Conservation (phyloP, 2,888 invertebrate genomes). For the Nebria salina region DNA sequence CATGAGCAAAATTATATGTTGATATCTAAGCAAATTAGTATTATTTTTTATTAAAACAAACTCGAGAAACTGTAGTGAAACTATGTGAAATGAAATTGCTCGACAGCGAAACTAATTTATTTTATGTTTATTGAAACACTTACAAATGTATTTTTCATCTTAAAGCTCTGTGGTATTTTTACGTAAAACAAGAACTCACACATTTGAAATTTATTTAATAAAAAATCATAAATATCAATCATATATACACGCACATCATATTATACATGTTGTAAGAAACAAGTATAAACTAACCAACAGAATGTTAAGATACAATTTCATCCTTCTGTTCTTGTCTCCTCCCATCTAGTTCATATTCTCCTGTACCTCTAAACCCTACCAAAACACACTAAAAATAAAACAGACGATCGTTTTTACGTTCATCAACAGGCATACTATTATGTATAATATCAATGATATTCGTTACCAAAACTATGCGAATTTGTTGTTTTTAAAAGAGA, state of each 20-base stretch:
- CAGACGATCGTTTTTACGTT: constrained; percentile 6
- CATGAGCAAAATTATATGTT: neutral
- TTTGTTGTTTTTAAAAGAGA: constrained; percentile 25
- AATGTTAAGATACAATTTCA: neutral
- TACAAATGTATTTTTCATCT: too few species aligned
- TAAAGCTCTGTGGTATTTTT: too few species aligned
- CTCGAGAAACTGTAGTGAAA: too few species aligned
- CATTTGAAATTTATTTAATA: neutral
- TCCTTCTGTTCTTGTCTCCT: neutral
- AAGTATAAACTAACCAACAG: neutral
- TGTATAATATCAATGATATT: constrained; percentile 32
- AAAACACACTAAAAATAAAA: neutral
- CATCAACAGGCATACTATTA: constrained; percentile 39
- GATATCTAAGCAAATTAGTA: too few species aligned
- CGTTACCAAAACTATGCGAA: constrained; percentile 1
- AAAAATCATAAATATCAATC: neutral
- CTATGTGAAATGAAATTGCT: too few species aligned
- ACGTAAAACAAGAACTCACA: neutral
- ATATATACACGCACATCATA: neutral
- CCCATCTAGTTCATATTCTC: neutral
- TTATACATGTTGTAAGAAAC: neutral
- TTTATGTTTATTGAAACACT: too few species aligned
- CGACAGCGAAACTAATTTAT: too few species aligned
- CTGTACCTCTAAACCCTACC: neutral
- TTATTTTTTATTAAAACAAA: too few species aligned